Percentiles rank a stretch among this genome's conserved stretches.
Conservation (phyloP, 2,888 invertebrate species). For the Eledona agricola region DNA sequence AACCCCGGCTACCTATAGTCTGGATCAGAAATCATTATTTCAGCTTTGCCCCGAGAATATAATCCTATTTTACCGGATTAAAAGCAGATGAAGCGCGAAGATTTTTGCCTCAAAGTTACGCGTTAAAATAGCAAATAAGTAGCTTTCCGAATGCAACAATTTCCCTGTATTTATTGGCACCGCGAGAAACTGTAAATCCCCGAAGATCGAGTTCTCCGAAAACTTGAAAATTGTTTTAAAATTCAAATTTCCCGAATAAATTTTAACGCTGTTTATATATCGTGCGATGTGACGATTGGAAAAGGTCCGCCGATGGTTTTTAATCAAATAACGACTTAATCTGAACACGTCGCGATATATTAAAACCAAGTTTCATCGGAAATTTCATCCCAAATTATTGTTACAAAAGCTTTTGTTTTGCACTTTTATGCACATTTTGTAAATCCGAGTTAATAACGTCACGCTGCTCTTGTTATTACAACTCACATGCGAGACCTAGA, state of each 20-base stretch:
- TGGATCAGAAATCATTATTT: slow-evolving; percentile 16
- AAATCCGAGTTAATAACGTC: too few relatives aligned
- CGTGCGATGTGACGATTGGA: slow-evolving; percentile 16
- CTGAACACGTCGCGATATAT: too few relatives aligned
- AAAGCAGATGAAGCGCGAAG: too few relatives aligned
- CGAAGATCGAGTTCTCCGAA: slow-evolving; percentile 31
- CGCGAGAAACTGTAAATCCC: slow-evolving; percentile 31
- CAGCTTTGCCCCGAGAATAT: too few relatives aligned
- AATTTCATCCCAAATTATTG: slow-evolving; percentile 11
- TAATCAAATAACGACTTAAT: slow-evolving; percentile 9
- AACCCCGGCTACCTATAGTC: slow-evolving; percentile 14
- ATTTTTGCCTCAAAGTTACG: too few relatives aligned
- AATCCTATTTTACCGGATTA: too few relatives aligned
- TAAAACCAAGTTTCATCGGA: slow-evolving; percentile 6
- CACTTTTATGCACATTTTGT: slow-evolving; percentile 17
- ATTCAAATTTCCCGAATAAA: slow-evolving; percentile 33
- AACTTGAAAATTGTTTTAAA: slow-evolving; percentile 35
- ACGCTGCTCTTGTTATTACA: too few relatives aligned
- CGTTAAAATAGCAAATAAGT: slow-evolving; percentile 31
- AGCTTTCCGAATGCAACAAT: slow-evolving; percentile 21
- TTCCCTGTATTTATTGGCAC: slow-evolving; percentile 32
- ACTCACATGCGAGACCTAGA: too few relatives aligned
- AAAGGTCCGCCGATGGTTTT: slow-evolving; percentile 18
- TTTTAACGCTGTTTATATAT: slow-evolving; percentile 32
- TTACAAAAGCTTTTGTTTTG: slow-evolving; percentile 21